A percentile compares a stretch with the other conserved stretches of the same genome.
Conservation (phyloP, 2,113 vertebrate genomes). For the Sclerurus mexicanus region DNA sequence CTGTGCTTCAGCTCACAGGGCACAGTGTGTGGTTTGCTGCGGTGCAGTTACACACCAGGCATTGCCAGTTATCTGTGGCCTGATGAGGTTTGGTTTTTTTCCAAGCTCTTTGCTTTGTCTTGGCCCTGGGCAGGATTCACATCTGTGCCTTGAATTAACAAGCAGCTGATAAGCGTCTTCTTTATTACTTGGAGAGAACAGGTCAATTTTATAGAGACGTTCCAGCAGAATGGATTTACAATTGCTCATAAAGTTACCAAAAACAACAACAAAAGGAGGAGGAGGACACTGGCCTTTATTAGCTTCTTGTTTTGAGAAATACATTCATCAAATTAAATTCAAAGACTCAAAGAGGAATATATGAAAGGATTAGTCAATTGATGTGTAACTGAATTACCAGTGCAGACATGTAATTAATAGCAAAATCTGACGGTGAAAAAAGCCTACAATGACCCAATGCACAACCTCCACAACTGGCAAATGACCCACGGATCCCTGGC, state of each 20-base stretch:
- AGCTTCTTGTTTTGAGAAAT: slow-evolving; percentile 60
- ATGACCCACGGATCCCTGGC: background rate
- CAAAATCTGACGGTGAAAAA: background rate
- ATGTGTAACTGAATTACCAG: slow-evolving; percentile 56
- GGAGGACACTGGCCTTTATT: slow-evolving; percentile 63
- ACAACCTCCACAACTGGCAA: background rate
- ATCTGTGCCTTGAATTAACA: background rate
- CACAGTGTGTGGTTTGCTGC: accelerated
- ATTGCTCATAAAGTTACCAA: background rate
- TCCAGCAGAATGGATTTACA: slow-evolving; percentile 39
- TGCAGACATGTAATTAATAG: slow-evolving; percentile 23
- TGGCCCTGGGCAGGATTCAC: background rate
- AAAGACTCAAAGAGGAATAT: slow-evolving; percentile 48
- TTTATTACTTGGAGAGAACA: slow-evolving; percentile 10
- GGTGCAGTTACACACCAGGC: background rate
- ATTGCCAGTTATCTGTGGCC: background rate
- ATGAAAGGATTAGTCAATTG: slow-evolving; percentile 53
- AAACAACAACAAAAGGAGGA: slow-evolving; percentile 29
- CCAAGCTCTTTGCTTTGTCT: background rate
- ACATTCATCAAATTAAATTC: slow-evolving; percentile 45
- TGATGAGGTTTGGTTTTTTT: background rate
- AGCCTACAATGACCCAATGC: background rate
- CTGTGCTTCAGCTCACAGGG: background rate
- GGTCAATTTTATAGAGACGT: slow-evolving; percentile 18
- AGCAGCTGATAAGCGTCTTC: background rate